Evolutionary conservation across 2,888 invertebrate species (phyloP).

Genomic region (Disparrhopalites patrizii): DNA sequence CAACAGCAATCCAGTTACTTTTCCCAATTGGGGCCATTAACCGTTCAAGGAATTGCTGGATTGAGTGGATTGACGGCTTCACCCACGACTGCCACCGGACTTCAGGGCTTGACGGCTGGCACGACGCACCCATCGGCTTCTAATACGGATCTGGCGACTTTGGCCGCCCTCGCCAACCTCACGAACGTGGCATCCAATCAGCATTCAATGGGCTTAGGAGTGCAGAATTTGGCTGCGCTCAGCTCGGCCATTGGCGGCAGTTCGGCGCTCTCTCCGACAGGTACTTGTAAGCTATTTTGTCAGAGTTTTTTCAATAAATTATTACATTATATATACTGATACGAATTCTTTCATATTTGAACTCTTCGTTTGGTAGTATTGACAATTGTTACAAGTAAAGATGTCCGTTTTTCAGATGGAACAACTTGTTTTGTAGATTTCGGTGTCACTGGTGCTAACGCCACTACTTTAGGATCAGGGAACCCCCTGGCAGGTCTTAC

Average conservation of each 20-base stretch:
- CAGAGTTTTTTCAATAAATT: too few relatives aligned
- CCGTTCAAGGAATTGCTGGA: slow-evolving; percentile 36
- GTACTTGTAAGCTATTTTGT: too few relatives aligned
- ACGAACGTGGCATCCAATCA: slow-evolving; percentile 40
- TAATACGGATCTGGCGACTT: slow-evolving; percentile 42
- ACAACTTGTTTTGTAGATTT: slow-evolving; percentile 38
- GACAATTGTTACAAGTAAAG: too few relatives aligned
- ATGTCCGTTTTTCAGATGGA: too few relatives aligned
- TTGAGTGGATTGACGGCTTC: slow-evolving; percentile 29
- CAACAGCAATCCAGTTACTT: slow-evolving; percentile 40
- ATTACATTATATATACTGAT: neutral
- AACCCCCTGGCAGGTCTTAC: slow-evolving; percentile 42
- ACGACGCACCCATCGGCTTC: slow-evolving; percentile 30
- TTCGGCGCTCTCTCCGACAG: slow-evolving; percentile 47
- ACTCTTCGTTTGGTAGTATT: neutral
- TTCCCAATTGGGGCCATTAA: slow-evolving; percentile 46
- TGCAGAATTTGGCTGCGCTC: slow-evolving; percentile 45
- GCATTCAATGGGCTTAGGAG: slow-evolving; percentile 37
- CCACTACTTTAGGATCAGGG: slow-evolving; percentile 45
- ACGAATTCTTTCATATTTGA: neutral
- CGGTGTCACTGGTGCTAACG: slow-evolving; percentile 45
- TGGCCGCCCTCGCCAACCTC: slow-evolving; percentile 43
- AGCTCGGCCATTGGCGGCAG: slow-evolving; percentile 36
- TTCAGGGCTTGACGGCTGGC: slow-evolving; percentile 33
- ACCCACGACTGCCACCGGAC: slow-evolving; percentile 14